phyloP scores from a whole-genome alignment of 2,797 vertebrate genomes.

The Aphelocoma californica region DNA sequence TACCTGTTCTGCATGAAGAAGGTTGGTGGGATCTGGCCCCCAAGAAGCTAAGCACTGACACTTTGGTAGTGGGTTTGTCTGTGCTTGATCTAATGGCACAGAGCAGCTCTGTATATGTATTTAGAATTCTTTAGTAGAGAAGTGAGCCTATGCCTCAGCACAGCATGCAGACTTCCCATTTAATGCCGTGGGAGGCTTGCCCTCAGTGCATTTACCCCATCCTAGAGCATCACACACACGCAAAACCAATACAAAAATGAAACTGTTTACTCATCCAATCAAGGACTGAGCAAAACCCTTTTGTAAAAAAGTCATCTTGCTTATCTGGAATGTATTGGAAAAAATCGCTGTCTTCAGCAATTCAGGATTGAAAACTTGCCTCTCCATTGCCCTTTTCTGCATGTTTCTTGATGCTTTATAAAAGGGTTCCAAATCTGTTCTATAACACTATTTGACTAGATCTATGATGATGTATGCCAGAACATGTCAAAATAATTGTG shows the following conservation, averaged over 20 bases:
- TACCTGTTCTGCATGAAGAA: neutral
- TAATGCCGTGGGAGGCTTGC: neutral
- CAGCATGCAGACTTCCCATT: neutral
- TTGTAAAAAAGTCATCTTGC: neutral
- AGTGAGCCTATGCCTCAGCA: neutral
- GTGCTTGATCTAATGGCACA: neutral
- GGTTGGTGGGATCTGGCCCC: neutral
- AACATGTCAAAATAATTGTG: constrained; percentile 77
- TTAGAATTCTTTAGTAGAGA: neutral
- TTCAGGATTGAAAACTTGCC: constrained; percentile 28
- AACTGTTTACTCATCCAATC: neutral
- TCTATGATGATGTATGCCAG: constrained; percentile 72
- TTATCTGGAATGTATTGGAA: neutral
- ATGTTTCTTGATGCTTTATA: constrained; percentile 54
- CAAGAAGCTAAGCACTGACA: neutral
- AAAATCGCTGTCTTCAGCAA: neutral
- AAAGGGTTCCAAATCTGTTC: constrained; percentile 60
- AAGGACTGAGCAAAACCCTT: constrained; percentile 11
- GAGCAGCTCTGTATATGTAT: neutral
- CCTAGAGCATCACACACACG: neutral
- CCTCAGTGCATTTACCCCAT: neutral
- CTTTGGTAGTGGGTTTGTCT: neutral
- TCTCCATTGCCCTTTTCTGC: constrained; percentile 27
- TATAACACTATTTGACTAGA: constrained; percentile 61
- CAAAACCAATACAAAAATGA: neutral